Conservation (phyloP, 2,797 vertebrate genomes). For the Danio aesculapii region DNA sequence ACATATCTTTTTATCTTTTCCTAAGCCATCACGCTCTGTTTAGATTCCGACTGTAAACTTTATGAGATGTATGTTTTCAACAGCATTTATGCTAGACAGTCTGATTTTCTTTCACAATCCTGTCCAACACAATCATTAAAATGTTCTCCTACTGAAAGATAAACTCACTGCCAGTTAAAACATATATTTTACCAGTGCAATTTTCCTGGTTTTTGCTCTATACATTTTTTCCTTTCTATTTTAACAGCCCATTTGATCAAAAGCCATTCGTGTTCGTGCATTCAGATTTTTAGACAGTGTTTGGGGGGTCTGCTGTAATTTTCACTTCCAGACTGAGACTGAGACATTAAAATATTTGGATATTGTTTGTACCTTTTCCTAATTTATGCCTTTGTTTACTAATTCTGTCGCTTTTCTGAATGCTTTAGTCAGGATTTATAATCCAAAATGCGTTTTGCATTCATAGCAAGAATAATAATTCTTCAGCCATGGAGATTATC, state of each 20-base stretch:
- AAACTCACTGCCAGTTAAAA: not conserved
- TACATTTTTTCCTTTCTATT: not conserved
- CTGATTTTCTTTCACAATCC: not conserved
- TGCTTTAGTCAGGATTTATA: not conserved
- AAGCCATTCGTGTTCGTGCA: not conserved
- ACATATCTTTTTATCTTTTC: not conserved
- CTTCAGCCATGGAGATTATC: not conserved
- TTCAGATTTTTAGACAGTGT: not conserved
- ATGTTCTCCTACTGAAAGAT: not conserved
- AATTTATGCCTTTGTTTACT: not conserved
- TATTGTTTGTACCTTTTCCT: not conserved
- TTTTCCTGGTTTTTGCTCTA: not conserved
- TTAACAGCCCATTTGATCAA: not conserved
- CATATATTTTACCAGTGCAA: not conserved
- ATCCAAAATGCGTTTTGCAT: not conserved
- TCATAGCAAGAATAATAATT: not conserved
- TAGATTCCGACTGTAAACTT: not conserved
- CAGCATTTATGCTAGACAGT: not conserved
- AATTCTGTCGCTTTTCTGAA: not conserved
- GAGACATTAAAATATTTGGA: slow-evolving; percentile 3
- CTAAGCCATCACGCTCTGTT: not conserved
- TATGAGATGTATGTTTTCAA: not conserved
- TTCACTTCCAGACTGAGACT: not conserved
- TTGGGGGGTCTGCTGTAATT: slow-evolving; percentile 4
- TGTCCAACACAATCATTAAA: not conserved